These are phyloP conservation scores for Knipowitschia caucasica DNA, from an alignment of 2,797 vertebrate genomes.

Conservation along the genomic window DNA sequence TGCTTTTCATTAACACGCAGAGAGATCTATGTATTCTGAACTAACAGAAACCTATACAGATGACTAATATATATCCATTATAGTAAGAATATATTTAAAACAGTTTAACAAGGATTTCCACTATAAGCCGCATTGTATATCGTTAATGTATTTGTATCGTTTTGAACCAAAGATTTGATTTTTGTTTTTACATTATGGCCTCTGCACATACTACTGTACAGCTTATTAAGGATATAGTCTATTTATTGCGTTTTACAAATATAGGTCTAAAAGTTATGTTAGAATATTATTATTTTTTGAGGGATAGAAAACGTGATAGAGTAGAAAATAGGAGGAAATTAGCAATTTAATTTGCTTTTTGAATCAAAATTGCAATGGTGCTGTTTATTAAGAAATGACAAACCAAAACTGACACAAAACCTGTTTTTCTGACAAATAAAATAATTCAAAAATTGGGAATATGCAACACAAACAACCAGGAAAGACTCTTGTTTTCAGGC, in stretches of 20 bases:
- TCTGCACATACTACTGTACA: slow-evolving; percentile 59
- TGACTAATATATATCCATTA: slow-evolving; percentile 36
- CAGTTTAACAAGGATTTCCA: slow-evolving; percentile 49
- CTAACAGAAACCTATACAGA: slow-evolving; percentile 30
- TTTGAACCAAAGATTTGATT: slow-evolving; percentile 68
- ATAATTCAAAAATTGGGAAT: neutral
- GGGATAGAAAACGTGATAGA: too few species aligned
- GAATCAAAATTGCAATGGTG: neutral
- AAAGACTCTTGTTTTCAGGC: too few species aligned
- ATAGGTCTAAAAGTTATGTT: neutral
- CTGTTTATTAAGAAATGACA: neutral
- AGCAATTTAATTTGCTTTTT: neutral
- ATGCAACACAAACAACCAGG: too few species aligned
- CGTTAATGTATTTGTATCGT: slow-evolving; percentile 53
- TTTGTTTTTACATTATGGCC: slow-evolving; percentile 38
- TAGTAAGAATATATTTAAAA: slow-evolving; percentile 23
- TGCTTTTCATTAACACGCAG: slow-evolving; percentile 38
- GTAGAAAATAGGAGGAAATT: neutral
- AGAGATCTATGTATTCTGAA: slow-evolving; percentile 8
- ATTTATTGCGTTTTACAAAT: slow-evolving; percentile 14
- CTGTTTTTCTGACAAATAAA: neutral
- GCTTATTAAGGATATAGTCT: slow-evolving; percentile 31
- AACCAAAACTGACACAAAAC: neutral
- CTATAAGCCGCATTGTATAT: slow-evolving; percentile 27
- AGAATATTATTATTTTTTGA: too few species aligned